Base-by-base conservation (phyloP, 1,140 invertebrate genomes). In the Polypedilum vanderplanki region DNA sequence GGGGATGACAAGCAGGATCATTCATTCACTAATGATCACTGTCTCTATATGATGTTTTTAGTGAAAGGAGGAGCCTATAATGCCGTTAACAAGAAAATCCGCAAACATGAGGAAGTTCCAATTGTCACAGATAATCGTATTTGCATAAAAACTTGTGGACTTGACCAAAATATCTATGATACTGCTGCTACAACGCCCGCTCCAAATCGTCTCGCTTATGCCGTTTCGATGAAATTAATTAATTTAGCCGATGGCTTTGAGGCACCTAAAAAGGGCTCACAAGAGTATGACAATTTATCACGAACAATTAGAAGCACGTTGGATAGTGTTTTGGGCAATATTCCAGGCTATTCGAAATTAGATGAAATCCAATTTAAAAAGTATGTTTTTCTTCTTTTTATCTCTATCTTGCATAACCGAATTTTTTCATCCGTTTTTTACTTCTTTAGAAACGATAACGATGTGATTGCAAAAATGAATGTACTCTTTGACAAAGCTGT, bases 21-120 rank as follows among this genome's bases (percentile, higher is more conserved):
- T 40, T 89, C 90, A 33, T 95, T 97, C 82, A 90, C 90, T 0
- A 90, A 95, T 78, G 88, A 90, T 7, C 85, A 90, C 73, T 97
- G 95, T 80, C 83, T 93, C 3, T 96, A 95, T 83, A 87, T 97
- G 81, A 91, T 97, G 87, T 97, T 94, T 85, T 91, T 93, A 0
- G 87, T 93, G 0, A 89, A 90, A 80, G 95, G 95, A 8, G 95
- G 95, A 3, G 85, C 82, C 4, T 95, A 92, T 81, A 90, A 96
- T 81, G 84, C 89, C 15, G 91, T 93, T 10, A 93, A 90, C 80
- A 96, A 95, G 81, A 91, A 91, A 78, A 94, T 95, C 57, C 85
- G 88, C 74, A 94, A 95, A 78, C 96, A 98, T 80, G 86, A 89
- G 73, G 82, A 83, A 1, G 87, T 89, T 1, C 95, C 95, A 0